Evolutionary conservation across 2,797 vertebrate species (phyloP).

Genomic region (Propithecus deckenii): DNA sequence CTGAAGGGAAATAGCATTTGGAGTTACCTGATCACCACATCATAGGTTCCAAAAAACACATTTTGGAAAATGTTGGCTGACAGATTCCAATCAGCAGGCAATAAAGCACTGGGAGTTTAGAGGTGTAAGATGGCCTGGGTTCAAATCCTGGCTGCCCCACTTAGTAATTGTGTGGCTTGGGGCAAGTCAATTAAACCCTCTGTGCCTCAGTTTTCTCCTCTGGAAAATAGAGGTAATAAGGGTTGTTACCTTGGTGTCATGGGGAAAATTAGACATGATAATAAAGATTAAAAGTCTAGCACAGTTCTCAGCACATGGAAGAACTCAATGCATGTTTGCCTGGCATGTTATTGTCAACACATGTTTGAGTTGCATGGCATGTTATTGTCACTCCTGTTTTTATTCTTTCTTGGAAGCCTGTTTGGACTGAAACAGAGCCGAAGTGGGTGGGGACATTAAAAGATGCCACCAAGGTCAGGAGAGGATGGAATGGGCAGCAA

Average conservation of each 20-base stretch:
- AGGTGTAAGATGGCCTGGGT: neutral
- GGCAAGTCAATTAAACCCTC: neutral
- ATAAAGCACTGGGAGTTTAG: neutral
- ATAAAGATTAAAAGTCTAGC: neutral
- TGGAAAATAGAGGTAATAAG: neutral
- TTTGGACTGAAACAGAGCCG: neutral
- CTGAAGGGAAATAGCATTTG: neutral
- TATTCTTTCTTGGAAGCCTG: neutral
- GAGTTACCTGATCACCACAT: neutral
- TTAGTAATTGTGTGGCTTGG: neutral
- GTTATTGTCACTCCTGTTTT: neutral
- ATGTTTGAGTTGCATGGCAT: neutral
- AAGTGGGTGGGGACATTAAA: neutral
- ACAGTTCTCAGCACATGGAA: neutral
- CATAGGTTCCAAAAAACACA: neutral
- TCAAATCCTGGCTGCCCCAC: neutral
- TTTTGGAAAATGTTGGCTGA: constrained; percentile 16
- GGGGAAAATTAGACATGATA: neutral
- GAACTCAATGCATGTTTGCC: neutral
- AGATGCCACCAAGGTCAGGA: neutral
- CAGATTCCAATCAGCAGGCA: neutral
- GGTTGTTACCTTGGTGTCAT: neutral
- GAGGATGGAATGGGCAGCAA: neutral
- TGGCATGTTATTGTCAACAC: neutral
- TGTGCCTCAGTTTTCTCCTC: neutral